Conservation (phyloP, 2,797 vertebrate species). For the Dryobates pubescens region DNA sequence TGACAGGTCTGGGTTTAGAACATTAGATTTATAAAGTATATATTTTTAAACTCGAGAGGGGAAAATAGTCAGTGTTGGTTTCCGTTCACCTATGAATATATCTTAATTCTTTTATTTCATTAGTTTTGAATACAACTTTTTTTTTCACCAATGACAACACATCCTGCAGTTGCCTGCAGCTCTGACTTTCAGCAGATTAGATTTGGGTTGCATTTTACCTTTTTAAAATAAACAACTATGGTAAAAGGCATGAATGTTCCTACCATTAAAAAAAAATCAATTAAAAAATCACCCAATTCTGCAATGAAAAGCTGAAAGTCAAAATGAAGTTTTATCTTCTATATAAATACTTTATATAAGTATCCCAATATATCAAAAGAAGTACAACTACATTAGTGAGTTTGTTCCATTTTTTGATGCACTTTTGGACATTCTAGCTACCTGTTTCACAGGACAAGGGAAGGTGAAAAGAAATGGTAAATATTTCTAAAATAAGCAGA, state of each 20-base stretch:
- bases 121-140: background rate
- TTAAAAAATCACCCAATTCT: background rate
- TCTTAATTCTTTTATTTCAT: background rate
- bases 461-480: background rate
- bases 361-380: background rate
- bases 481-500: background rate
- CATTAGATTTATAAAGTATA: fast-evolving
- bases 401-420: background rate
- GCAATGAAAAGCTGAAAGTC: background rate
- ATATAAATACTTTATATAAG: background rate
- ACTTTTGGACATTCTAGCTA: background rate
- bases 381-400: background rate
- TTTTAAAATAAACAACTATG: background rate
- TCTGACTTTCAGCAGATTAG: background rate
- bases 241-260: background rate
- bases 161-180: background rate
- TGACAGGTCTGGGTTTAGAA: background rate
- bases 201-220: background rate
- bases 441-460: background rate
- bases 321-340: background rate
- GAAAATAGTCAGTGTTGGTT: background rate
- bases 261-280: background rate
- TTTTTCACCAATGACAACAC: background rate
- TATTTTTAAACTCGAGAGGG: background rate
- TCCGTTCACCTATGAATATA: background rate